Evolutionary conservation across 2,888 invertebrate genomes (phyloP).

Genomic region (Aleiodes leptofemur): DNA sequence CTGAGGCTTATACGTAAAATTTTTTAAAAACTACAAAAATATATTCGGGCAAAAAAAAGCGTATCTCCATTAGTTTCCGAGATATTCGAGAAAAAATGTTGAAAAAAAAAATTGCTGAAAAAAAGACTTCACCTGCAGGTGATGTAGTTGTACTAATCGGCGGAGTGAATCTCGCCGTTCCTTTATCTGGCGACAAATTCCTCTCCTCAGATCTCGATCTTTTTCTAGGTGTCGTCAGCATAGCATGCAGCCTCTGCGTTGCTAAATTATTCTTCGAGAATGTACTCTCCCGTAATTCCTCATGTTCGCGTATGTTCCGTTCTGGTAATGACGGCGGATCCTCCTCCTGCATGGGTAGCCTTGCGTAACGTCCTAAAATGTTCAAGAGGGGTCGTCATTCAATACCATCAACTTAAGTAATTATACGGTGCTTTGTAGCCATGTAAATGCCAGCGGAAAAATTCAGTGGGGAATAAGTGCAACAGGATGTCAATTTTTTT

Average conservation of each 20-base stretch:
- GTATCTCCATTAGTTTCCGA: no score
- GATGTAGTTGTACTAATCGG: slow-evolving; percentile 70
- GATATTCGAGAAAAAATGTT: no score
- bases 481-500: not conserved
- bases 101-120: no score
- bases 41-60: no score
- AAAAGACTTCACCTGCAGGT: slow-evolving; percentile 62
- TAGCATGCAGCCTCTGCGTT: slow-evolving; percentile 86
- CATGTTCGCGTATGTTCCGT: slow-evolving; percentile 62
- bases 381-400: not conserved
- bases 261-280: slow-evolving; percentile 80
- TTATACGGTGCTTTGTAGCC: slow-evolving; percentile 19
- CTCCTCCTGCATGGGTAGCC: slow-evolving; percentile 69
- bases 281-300: slow-evolving; percentile 56
- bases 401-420: slow-evolving; percentile 24
- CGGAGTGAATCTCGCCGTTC: slow-evolving; percentile 74
- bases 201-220: slow-evolving; percentile 71
- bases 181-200: slow-evolving; percentile 66
- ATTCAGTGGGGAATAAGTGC: not conserved
- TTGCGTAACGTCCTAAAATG: slow-evolving; percentile 68
- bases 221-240: slow-evolving; percentile 85
- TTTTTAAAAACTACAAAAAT: no score
- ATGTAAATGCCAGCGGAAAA: not conserved
- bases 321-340: slow-evolving; percentile 74
- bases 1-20: no score